phyloP scores from a whole-genome alignment of 2,888 invertebrate genomes.

The Carterocephalus palaemon region DNA sequence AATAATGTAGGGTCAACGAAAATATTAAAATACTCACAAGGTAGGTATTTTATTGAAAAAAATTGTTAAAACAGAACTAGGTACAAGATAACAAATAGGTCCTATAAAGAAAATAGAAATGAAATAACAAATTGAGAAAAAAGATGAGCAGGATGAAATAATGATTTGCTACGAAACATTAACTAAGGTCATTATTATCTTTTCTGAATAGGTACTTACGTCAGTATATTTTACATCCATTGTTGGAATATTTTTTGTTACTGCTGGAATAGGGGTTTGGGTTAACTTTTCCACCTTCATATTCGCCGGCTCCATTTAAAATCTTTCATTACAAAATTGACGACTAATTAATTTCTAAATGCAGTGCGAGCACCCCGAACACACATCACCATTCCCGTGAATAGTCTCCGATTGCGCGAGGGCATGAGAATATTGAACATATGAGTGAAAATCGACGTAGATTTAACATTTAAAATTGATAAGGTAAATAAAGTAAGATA shows the following conservation, averaged over 20 bases:
- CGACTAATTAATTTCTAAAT: constrained; percentile 32
- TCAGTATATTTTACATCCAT: constrained; percentile 60
- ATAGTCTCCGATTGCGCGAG: not conserved
- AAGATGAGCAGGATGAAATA: too few relatives aligned
- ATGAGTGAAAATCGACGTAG: constrained; percentile 3
- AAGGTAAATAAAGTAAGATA: constrained; percentile 1
- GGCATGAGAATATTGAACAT: not conserved
- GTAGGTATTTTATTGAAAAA: too few relatives aligned
- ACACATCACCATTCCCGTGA: constrained; percentile 49
- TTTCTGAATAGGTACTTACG: constrained; percentile 48
- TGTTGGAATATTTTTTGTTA: constrained; percentile 48
- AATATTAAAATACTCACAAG: too few relatives aligned
- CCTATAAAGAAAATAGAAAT: too few relatives aligned
- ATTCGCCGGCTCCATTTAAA: constrained; percentile 12
- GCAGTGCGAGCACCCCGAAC: constrained; percentile 43
- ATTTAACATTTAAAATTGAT: constrained; percentile 10
- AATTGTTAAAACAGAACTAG: too few relatives aligned
- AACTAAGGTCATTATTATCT: too few relatives aligned
- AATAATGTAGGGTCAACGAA: too few relatives aligned
- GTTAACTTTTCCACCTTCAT: constrained; percentile 48
- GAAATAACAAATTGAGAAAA: too few relatives aligned
- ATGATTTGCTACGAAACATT: too few relatives aligned
- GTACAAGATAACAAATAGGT: too few relatives aligned
- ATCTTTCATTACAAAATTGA: constrained; percentile 10
- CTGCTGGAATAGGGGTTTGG: constrained; percentile 49